Evolutionary conservation across 1,140 invertebrate genomes (phyloP), one percentile per base, ranked within the genome.

Genomic region (Vanessa tameamea): DNA sequence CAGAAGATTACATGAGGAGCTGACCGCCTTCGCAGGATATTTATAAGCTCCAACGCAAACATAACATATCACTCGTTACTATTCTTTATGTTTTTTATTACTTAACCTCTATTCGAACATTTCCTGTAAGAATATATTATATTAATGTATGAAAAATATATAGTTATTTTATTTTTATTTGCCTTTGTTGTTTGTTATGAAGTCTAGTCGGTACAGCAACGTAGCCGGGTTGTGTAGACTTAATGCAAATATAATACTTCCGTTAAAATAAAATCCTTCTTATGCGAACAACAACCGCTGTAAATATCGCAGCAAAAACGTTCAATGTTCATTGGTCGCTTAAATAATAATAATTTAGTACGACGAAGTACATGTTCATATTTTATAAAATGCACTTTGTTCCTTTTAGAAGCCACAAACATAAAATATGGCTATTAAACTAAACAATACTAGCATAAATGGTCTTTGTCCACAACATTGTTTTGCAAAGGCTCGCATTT

Each of bases 381-480:
- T 73, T 79, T 80, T 78, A 82, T 84, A 80, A 79, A 79, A 75
- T 75, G 63, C 77, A 80, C 67, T 73, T 81, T 77, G 74, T 81
- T 69, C 77, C 55, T 78, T 76, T 80, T 78, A 80, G 77, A 78
- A 78, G 79, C 78, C 73, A 72, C 75, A 79, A 78, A 81, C 83
- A 82, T 85, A 82, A 85, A 85, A 83, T 83, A 79, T 78, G 79
- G 75, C 79, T 75, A 80, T 83, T 82, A 85, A 83, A 78, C 78
- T 82, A 81, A 85, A 83, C 83, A 85, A 85, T 83, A 76, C 76
- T 63, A 76, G 75, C 77, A 78, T 79, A 83, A 82, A 82, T 73
- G 68, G 66, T 74, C 77, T 79, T 85, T 83, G 81, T 83, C 77
- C 75, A 73, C 73, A 74, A 83, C 79, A 79, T 79, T 85, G 83